A percentile compares a stretch with the other conserved stretches of the same genome.
Evolutionary conservation across 2,113 vertebrate genomes (phyloP).

Genomic region (Dipodomys ordii): DNA sequence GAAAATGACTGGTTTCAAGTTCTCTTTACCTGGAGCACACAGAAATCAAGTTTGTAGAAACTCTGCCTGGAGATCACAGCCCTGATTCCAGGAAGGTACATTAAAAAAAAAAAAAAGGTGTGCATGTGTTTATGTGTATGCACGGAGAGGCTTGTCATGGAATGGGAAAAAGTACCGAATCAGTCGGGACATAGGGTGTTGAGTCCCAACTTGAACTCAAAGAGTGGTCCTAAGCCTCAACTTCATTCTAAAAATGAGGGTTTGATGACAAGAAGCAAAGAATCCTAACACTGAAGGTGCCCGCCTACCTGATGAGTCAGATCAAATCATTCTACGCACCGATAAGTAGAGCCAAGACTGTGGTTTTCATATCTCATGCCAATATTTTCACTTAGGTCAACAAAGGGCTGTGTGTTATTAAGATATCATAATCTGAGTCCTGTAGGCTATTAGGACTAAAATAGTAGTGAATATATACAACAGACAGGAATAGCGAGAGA

Average conservation of each 20-base stretch:
- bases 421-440: slow-evolving; percentile 46
- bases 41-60: background rate
- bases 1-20: background rate
- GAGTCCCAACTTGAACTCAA: background rate
- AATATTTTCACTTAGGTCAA: slow-evolving; percentile 33
- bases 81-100: slow-evolving; percentile 21
- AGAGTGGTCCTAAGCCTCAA: background rate
- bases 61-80: background rate
- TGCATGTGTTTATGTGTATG: background rate
- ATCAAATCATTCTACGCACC: background rate
- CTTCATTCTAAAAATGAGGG: background rate
- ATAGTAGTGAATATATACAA: slow-evolving; percentile 37
- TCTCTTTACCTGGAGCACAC: background rate
- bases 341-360: background rate
- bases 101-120: background rate
- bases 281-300: background rate
- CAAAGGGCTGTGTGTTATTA: slow-evolving; percentile 55
- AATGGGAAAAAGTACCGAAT: background rate
- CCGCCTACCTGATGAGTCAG: background rate
- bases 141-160: background rate
- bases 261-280: background rate
- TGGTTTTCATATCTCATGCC: slow-evolving; percentile 41
- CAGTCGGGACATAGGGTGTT: background rate
- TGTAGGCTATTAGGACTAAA: background rate
- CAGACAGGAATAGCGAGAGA: background rate